These are phyloP conservation scores for Drosophila neocordata DNA, from an alignment of 1,140 invertebrate genomes.

Conservation along the genomic window DNA sequence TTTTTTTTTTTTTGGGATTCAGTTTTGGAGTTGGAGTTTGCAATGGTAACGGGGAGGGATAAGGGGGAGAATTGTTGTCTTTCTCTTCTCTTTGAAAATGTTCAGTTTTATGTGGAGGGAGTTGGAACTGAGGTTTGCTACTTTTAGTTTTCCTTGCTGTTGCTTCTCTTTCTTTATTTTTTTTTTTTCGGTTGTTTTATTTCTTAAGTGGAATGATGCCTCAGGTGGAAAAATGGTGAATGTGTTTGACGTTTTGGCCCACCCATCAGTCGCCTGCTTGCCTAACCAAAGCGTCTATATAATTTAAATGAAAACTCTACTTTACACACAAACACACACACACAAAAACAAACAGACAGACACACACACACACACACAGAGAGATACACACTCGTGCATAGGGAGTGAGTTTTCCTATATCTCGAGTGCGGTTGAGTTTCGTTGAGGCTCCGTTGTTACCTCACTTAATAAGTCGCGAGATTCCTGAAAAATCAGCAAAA, in stretches of 20 bases:
- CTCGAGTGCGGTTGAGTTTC: no score
- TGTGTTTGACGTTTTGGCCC: conserved; percentile 16
- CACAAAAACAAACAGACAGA: conserved; percentile 19
- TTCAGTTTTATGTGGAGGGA: no score
- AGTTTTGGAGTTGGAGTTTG: background rate
- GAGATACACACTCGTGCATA: no score
- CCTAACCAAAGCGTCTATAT: conserved; percentile 22
- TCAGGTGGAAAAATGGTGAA: conserved; percentile 47
- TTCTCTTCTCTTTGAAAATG: no score
- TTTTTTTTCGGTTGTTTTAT: background rate
- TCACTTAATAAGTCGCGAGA: no score
- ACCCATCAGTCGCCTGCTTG: background rate
- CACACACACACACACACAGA: conserved; percentile 12
- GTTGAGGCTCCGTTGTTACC: no score
- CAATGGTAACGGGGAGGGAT: background rate
- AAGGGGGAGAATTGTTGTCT: no score
- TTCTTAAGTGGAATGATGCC: background rate
- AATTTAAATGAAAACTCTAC: conserved; percentile 59
- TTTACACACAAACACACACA: conserved; percentile 5
- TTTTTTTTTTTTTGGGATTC: background rate
- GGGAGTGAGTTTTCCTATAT: no score
- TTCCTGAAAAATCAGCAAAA: no score
- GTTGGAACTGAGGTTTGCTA: background rate
- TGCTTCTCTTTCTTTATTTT: conserved; percentile 3
- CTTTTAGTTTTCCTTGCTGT: background rate